A percentile compares a stretch with the other conserved stretches of the same genome.
These are phyloP conservation scores for Ferdinandea cuprea DNA, from an alignment of 2,888 invertebrate genomes.

Conservation along the genomic window DNA sequence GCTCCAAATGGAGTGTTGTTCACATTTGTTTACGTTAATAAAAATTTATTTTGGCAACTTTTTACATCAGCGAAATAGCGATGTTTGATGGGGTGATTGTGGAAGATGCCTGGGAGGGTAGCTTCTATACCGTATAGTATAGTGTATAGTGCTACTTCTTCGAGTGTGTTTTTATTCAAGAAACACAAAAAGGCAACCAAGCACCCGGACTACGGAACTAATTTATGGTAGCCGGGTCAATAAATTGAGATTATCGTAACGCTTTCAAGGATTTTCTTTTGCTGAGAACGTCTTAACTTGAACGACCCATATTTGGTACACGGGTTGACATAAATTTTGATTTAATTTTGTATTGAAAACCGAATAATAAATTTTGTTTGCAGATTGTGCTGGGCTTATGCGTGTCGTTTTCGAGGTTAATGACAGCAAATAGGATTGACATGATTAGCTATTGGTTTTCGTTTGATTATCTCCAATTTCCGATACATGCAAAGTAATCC, in stretches of 20 bases:
- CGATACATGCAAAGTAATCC: not conserved
- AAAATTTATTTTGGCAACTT: conserved; percentile 74
- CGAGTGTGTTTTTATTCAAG: conserved; percentile 24
- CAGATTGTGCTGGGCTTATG: conserved; percentile 2
- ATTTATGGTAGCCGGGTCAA: conserved; percentile 63
- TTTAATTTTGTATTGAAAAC: conserved; percentile 42
- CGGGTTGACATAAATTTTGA: conserved; percentile 57
- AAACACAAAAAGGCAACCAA: not conserved
- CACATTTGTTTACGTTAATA: conserved; percentile 74
- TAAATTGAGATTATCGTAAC: conserved; percentile 65
- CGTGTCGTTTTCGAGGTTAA: conserved; percentile 24
- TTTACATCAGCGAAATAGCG: conserved; percentile 72
- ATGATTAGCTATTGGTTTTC: not conserved
- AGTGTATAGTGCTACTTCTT: conserved; percentile 2
- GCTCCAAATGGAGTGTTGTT: conserved; percentile 70
- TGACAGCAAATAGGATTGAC: not conserved
- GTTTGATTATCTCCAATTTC: no score
- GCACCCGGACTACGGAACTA: not conserved
- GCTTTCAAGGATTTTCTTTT: conserved; percentile 45
- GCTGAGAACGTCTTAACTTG: conserved; percentile 45
- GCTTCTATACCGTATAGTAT: no score
- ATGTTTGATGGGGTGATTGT: conserved; percentile 56
- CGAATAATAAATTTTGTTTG: conserved; percentile 12
- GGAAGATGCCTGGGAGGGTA: not conserved
- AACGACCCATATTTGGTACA: conserved; percentile 52